phyloP scores from a whole-genome alignment of 2,797 vertebrate species.

The Furcifer pardalis region DNA sequence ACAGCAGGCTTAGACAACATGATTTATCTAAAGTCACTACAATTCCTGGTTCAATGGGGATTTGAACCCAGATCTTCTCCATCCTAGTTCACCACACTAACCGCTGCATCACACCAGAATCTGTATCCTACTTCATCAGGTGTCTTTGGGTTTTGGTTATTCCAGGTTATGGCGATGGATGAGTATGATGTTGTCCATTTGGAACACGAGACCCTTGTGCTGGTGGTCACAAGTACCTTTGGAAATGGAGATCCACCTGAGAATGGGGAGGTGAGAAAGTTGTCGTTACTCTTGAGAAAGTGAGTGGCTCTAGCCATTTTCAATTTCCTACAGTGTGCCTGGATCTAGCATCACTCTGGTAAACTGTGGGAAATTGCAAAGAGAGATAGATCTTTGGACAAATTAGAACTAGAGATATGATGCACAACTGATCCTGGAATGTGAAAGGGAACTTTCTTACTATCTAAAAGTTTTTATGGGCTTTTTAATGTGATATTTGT shows the following conservation, averaged over 20 bases:
- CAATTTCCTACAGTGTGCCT: neutral
- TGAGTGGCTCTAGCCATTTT: neutral
- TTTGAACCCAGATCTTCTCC: neutral
- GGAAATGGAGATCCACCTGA: constrained; percentile 78
- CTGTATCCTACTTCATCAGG: too few species aligned
- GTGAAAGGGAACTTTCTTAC: too few species aligned
- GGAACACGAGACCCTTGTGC: constrained; percentile 81
- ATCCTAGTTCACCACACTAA: too few species aligned
- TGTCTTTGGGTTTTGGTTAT: neutral
- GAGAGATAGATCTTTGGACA: constrained; percentile 87
- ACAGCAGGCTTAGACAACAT: too few species aligned
- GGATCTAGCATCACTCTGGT: neutral
- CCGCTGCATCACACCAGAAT: too few species aligned
- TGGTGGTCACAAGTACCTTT: constrained; percentile 82
- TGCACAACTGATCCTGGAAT: too few species aligned
- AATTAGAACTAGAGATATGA: too few species aligned
- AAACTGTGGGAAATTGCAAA: constrained; percentile 55
- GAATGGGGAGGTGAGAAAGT: constrained; percentile 32
- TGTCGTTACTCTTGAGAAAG: neutral
- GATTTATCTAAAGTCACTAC: too few species aligned
- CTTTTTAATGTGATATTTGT: too few species aligned
- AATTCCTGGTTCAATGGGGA: too few species aligned
- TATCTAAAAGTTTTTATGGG: too few species aligned
- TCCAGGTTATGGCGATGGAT: constrained; percentile 94
- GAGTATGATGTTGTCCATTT: constrained; percentile 95